A percentile compares a stretch with the other conserved stretches of the same genome.
phyloP scores from a whole-genome alignment of 2,797 vertebrate genomes.

The Sparus aurata region DNA sequence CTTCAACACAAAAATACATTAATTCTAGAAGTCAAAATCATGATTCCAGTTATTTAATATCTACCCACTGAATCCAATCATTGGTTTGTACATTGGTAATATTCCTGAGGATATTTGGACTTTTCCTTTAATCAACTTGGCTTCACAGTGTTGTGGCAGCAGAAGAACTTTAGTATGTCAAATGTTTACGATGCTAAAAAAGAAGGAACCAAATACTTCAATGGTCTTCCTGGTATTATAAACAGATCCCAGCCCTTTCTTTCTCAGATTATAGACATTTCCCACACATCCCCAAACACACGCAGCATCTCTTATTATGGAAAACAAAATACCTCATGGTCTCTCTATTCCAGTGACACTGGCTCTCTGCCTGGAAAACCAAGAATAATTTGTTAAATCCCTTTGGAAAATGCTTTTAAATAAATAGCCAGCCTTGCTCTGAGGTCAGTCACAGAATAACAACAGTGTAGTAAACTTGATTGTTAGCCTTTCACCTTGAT shows the following conservation, averaged over 20 bases:
- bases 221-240: conserved; percentile 31
- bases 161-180: conserved; percentile 15
- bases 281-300: conserved; percentile 69
- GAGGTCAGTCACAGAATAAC: conserved; percentile 47
- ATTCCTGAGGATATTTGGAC: background rate
- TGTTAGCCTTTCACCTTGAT: conserved; percentile 45
- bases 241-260: conserved; percentile 43
- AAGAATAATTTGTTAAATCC: conserved; percentile 71
- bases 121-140: background rate
- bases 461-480: conserved; percentile 34
- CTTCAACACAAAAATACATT: background rate
- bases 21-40: background rate
- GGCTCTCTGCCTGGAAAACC: conserved; percentile 81
- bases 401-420: conserved; percentile 68
- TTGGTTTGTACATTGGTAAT: background rate
- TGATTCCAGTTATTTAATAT: background rate
- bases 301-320: conserved; percentile 67
- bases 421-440: conserved; percentile 44
- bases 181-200: conserved; percentile 29
- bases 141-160: background rate
- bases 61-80: background rate
- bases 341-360: conserved; percentile 67
- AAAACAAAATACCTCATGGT: conserved; percentile 73
- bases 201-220: conserved; percentile 23
- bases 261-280: conserved; percentile 58